phyloP scores from a whole-genome alignment of 2,888 invertebrate genomes.

The Drosophila quasianomalipes region DNA sequence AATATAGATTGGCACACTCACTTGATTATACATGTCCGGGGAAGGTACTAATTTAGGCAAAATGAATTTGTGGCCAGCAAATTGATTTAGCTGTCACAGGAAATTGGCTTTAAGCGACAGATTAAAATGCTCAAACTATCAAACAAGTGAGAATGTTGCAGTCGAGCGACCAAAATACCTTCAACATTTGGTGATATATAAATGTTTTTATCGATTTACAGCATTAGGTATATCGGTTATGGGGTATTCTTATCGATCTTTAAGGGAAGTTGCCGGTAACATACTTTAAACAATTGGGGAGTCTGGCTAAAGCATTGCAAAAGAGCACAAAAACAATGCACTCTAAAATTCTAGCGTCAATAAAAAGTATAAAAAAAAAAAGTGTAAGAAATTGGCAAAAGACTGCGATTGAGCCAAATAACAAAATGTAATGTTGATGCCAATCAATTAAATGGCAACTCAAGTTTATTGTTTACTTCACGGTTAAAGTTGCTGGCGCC shows the following conservation, averaged over 20 bases:
- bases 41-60: conserved; percentile 24
- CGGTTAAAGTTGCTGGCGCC: conserved; percentile 30
- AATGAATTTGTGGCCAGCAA: conserved; percentile 47
- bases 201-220: background rate
- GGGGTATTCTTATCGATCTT: background rate
- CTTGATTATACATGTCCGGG: conserved; percentile 53
- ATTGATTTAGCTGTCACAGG: conserved; percentile 19
- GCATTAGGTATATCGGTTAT: background rate
- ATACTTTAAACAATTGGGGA: background rate
- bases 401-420: background rate
- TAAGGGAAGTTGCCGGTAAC: background rate
- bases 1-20: conserved; percentile 62
- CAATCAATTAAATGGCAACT: conserved; percentile 10
- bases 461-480: conserved; percentile 8
- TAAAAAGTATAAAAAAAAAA: background rate
- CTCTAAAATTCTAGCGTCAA: background rate
- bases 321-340: background rate
- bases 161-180: background rate
- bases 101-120: conserved; percentile 36
- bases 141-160: background rate
- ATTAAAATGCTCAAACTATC: conserved; percentile 26
- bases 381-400: background rate
- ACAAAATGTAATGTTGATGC: background rate
- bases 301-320: background rate
- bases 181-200: background rate